These are phyloP conservation scores for Sebastes goodei DNA, from an alignment of 2,797 vertebrate genomes.

Conservation along the genomic window DNA sequence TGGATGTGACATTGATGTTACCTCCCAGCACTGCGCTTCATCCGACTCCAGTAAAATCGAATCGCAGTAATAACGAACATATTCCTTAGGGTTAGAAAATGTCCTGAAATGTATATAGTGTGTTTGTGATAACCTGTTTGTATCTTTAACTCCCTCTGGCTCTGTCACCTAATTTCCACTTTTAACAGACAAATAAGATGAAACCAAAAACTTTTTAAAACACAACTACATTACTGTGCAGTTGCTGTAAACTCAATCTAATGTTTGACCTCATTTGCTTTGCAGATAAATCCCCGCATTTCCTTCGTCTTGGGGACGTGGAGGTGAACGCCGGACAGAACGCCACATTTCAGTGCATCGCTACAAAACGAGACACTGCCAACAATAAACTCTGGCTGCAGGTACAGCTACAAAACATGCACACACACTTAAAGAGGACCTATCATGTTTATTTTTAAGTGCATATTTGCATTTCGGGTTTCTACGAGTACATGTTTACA, in stretches of 20 bases:
- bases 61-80: constrained; percentile 47
- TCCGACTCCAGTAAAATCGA: constrained; percentile 43
- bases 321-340: constrained; percentile 99
- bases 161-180: constrained; percentile 19
- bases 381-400: constrained; percentile 98
- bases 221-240: not conserved
- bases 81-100: constrained; percentile 25
- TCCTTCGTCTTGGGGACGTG: constrained; percentile 95
- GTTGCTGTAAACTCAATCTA: not conserved
- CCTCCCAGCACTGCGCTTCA: constrained; percentile 30
- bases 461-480: no score
- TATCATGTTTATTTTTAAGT: no score
- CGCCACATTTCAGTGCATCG: constrained; percentile 97
- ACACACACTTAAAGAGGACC: no score
- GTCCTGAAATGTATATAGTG: constrained; percentile 16
- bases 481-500: no score
- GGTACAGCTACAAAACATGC: constrained; percentile 76
- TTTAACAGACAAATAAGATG: not conserved
- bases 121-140: constrained; percentile 34
- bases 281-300: constrained; percentile 96
- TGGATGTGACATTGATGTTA: constrained; percentile 48
- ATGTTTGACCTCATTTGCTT: constrained; percentile 31
- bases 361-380: constrained; percentile 92
- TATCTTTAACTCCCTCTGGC: constrained; percentile 4
- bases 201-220: not conserved